These are phyloP conservation scores for Chaenocephalus aceratus DNA, from an alignment of 2,113 vertebrate genomes.

Conservation along the genomic window DNA sequence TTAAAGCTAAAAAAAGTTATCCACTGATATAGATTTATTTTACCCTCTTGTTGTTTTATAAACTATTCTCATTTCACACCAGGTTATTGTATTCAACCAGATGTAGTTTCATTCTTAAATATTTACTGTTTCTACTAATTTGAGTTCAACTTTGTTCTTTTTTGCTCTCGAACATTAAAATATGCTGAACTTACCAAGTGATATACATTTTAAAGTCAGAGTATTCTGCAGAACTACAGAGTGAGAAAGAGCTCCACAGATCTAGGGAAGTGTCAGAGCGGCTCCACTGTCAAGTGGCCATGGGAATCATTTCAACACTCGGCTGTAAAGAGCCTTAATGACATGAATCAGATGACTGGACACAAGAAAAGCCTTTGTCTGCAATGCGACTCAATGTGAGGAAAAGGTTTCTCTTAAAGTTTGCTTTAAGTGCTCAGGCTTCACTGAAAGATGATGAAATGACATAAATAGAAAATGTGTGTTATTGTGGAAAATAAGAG, in stretches of 20 bases:
- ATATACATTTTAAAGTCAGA: not conserved
- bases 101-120: too few relatives aligned
- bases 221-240: conserved; percentile 25
- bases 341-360: conserved; percentile 49
- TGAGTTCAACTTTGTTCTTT: too few relatives aligned
- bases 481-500: conserved; percentile 18
- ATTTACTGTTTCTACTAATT: too few relatives aligned
- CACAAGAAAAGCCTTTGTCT: conserved; percentile 38
- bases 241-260: conserved; percentile 8
- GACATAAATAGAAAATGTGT: conserved; percentile 17
- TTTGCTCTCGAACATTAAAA: too few relatives aligned
- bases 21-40: too few relatives aligned
- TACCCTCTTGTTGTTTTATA: too few relatives aligned
- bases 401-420: conserved; percentile 38
- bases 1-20: too few relatives aligned
- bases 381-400: conserved; percentile 38
- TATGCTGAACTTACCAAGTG: not conserved
- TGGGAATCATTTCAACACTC: conserved; percentile 38
- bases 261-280: conserved; percentile 31
- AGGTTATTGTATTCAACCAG: too few relatives aligned
- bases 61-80: too few relatives aligned
- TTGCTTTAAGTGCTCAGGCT: not conserved
- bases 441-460: conserved; percentile 50
- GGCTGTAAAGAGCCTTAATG: conserved; percentile 39
- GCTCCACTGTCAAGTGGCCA: conserved; percentile 26